These are phyloP conservation scores for Diloba caeruleocephala DNA, from an alignment of 2,888 invertebrate species.

Conservation along the genomic window DNA sequence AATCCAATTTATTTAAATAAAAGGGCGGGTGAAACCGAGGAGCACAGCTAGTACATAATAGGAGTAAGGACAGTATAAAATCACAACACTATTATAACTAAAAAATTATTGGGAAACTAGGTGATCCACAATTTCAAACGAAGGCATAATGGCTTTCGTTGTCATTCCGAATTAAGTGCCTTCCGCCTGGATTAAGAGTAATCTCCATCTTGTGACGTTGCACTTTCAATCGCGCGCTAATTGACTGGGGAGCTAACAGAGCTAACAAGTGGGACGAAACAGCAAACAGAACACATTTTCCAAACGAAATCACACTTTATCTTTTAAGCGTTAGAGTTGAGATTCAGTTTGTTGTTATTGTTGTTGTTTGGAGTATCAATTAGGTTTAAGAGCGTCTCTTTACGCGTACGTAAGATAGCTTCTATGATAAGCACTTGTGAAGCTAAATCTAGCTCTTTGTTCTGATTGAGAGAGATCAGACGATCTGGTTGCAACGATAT, in stretches of 20 bases:
- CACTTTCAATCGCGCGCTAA: constrained; percentile 33
- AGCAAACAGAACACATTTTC: neutral
- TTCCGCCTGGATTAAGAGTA: constrained; percentile 7
- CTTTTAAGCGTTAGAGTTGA: neutral
- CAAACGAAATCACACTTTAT: constrained; percentile 27
- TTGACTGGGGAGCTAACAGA: constrained; percentile 27
- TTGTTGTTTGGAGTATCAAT: constrained; percentile 33
- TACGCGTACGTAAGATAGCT: constrained; percentile 34
- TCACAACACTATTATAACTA: too few species aligned
- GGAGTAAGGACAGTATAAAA: too few species aligned
- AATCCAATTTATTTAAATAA: too few species aligned
- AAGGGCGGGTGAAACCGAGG: too few species aligned
- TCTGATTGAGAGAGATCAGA: constrained; percentile 39
- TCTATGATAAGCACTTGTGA: constrained; percentile 16
- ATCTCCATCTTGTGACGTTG: constrained; percentile 18
- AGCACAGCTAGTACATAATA: too few species aligned
- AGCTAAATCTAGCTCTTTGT: constrained; percentile 19
- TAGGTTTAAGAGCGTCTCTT: constrained; percentile 31
- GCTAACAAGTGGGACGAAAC: constrained; percentile 21
- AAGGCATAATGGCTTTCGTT: neutral
- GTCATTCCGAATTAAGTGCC: constrained; percentile 17
- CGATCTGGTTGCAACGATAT: constrained; percentile 1
- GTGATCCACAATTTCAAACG: neutral
- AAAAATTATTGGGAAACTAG: too few species aligned
- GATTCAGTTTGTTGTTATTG: constrained; percentile 11